A percentile compares a stretch with the other conserved stretches of the same genome.
Conservation (phyloP, 2,888 invertebrate species). For the Chrysomela aeneicollis region DNA sequence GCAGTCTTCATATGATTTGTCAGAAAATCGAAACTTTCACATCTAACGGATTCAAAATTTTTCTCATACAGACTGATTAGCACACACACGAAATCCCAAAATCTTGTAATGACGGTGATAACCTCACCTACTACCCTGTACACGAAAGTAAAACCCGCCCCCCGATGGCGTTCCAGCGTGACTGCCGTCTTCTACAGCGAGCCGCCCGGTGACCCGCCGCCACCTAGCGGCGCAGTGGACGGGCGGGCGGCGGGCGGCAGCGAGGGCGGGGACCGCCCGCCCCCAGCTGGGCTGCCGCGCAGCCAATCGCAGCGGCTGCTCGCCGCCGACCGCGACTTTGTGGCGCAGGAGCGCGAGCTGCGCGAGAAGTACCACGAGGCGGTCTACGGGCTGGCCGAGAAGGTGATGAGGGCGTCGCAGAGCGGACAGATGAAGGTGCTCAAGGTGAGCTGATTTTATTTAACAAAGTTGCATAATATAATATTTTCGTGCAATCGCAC, state of each 20-base stretch:
- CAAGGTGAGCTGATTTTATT: slow-evolving; percentile 61
- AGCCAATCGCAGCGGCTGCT: slow-evolving; percentile 72
- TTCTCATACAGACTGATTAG: no score
- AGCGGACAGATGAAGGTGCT: slow-evolving; percentile 82
- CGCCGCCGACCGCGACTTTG: slow-evolving; percentile 72
- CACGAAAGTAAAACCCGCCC: no score
- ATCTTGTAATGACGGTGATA: no score
- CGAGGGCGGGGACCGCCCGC: slow-evolving; percentile 61
- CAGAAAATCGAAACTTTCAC: no score
- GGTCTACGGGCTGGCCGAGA: slow-evolving; percentile 79
- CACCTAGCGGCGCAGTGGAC: slow-evolving; percentile 57
- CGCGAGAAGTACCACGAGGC: slow-evolving; percentile 86
- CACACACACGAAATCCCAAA: no score
- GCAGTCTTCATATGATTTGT: no score
- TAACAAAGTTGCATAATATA: no score
- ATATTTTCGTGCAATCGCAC: no score
- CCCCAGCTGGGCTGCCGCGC: slow-evolving; percentile 61
- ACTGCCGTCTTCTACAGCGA: slow-evolving; percentile 60
- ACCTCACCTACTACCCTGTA: no score
- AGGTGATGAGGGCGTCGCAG: slow-evolving; percentile 81
- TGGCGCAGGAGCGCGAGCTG: slow-evolving; percentile 76
- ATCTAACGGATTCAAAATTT: no score
- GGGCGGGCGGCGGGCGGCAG: slow-evolving; percentile 59
- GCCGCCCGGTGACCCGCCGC: slow-evolving; percentile 60
- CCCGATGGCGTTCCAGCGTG: slow-evolving; percentile 57